Conservation (phyloP, 2,797 vertebrate genomes). For the Euthynnus affinis region DNA sequence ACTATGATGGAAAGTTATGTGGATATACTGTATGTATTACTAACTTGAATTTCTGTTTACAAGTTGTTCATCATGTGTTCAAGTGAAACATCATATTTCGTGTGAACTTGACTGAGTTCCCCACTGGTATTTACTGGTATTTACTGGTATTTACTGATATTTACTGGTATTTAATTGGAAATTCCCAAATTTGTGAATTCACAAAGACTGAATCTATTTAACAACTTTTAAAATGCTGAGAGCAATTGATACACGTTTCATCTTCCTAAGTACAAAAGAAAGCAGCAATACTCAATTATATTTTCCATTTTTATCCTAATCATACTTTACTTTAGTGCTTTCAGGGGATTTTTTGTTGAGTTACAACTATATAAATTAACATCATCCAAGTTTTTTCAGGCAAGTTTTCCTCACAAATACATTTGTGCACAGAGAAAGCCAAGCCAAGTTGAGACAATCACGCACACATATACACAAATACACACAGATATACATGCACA, state of each 20-base stretch:
- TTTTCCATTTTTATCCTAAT: neutral
- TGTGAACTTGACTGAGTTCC: neutral
- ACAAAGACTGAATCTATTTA: neutral
- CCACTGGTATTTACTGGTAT: neutral
- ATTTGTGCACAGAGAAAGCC: neutral
- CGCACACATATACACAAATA: neutral
- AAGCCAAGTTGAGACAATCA: neutral
- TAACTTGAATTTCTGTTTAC: neutral
- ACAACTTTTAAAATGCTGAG: neutral
- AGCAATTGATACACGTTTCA: neutral
- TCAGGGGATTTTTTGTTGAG: neutral
- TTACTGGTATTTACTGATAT: too few species aligned
- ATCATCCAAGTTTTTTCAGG: neutral
- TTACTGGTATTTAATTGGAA: neutral
- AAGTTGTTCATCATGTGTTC: neutral
- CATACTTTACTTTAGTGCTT: neutral
- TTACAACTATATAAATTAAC: neutral
- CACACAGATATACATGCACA: slow-evolving; percentile 6
- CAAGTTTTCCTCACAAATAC: neutral
- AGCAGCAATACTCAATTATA: neutral
- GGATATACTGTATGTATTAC: neutral
- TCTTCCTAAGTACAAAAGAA: neutral
- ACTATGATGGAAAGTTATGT: neutral
- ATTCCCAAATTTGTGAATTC: neutral
- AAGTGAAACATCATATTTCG: neutral